Percentiles rank a stretch among this genome's conserved stretches.
phyloP scores from a whole-genome alignment of 2,113 vertebrate species.

The Notothenia rossii region DNA sequence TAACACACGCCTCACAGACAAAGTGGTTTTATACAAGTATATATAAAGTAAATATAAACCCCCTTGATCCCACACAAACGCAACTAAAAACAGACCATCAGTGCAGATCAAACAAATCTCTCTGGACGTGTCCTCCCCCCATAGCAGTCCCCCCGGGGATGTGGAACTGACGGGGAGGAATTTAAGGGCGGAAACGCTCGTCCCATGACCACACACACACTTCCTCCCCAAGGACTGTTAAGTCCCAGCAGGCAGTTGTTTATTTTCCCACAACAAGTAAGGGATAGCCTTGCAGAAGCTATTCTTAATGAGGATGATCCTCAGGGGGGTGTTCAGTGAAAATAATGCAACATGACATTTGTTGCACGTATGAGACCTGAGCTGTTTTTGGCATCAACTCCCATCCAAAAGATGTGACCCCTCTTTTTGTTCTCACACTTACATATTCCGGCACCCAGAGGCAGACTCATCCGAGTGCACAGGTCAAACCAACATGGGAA shows the following conservation, averaged over 20 bases:
- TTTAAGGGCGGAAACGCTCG: slow-evolving; percentile 53
- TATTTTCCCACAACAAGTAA: slow-evolving; percentile 52
- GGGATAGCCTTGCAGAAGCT: slow-evolving; percentile 62
- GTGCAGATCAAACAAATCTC: slow-evolving; percentile 72
- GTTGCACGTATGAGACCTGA: slow-evolving; percentile 68
- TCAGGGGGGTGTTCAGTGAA: slow-evolving; percentile 38
- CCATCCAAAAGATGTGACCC: slow-evolving; percentile 19
- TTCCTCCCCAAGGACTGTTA: slow-evolving; percentile 57
- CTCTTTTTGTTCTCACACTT: slow-evolving; percentile 36
- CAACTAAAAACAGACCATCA: slow-evolving; percentile 24
- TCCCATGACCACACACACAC: slow-evolving; percentile 58
- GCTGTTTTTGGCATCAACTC: slow-evolving; percentile 57
- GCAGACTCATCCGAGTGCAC: slow-evolving; percentile 18
- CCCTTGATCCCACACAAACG: slow-evolving; percentile 30
- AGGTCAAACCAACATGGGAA: slow-evolving; percentile 32
- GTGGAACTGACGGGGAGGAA: slow-evolving; percentile 33
- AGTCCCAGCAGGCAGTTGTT: slow-evolving; percentile 57
- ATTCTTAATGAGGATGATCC: slow-evolving; percentile 70
- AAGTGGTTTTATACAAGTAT: slow-evolving; percentile 25
- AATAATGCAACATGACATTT: slow-evolving; percentile 77
- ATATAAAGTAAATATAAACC: slow-evolving; percentile 35
- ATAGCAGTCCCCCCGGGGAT: slow-evolving; percentile 25
- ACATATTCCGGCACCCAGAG: slow-evolving; percentile 14
- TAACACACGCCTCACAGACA: slow-evolving; percentile 7
- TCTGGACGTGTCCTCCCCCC: slow-evolving; percentile 58